These are phyloP conservation scores for Agrotis puta DNA, from an alignment of 2,888 invertebrate species.

Conservation along the genomic window DNA sequence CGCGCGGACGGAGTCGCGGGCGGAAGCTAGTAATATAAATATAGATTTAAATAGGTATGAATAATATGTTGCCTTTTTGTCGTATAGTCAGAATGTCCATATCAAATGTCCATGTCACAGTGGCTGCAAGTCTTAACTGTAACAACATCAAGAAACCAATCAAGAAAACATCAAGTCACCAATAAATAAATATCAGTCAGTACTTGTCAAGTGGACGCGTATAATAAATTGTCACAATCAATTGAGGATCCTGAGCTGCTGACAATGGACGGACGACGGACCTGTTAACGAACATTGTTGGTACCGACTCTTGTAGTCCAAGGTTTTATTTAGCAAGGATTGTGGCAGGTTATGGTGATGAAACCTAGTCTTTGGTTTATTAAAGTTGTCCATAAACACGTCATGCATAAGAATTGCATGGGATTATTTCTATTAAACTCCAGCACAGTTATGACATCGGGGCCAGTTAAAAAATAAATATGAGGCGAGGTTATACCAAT, in stretches of 20 bases:
- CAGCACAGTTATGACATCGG: no score
- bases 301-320: slow-evolving; percentile 1
- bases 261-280: slow-evolving; percentile 40
- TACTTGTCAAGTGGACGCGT: slow-evolving; percentile 24
- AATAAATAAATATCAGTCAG: slow-evolving; percentile 38
- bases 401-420: no score
- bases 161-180: slow-evolving; percentile 11
- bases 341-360: slow-evolving; percentile 7
- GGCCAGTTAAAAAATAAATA: no score
- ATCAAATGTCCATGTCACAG: background rate
- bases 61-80: background rate
- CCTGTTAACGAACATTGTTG: slow-evolving; percentile 22
- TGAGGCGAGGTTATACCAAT: no score
- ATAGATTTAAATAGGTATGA: no score
- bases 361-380: background rate
- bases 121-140: background rate
- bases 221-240: slow-evolving; percentile 56
- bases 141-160: slow-evolving; percentile 4
- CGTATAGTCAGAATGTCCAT: no score
- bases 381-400: no score
- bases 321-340: slow-evolving; percentile 23
- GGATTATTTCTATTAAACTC: no score
- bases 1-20: no score
- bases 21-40: no score
- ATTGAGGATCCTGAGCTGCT: slow-evolving; percentile 41